Percentiles rank a stretch among this genome's conserved stretches.
These are phyloP conservation scores for Lepeophtheirus salmonis DNA, from an alignment of 1,140 invertebrate species.

Conservation along the genomic window DNA sequence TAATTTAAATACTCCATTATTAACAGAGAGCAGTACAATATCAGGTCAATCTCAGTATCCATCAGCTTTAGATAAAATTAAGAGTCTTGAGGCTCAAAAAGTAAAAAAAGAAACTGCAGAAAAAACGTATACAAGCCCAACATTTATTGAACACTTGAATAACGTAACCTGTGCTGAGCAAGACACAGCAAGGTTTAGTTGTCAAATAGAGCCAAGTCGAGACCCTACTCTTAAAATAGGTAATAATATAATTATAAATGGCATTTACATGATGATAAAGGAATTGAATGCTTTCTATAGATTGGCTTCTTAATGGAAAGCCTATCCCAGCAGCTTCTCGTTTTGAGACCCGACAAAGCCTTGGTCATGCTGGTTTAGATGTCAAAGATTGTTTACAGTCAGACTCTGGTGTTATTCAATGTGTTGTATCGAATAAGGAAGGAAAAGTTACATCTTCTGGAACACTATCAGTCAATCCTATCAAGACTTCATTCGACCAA, in stretches of 20 bases:
- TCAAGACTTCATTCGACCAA: background rate
- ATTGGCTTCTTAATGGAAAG: constrained; percentile 16
- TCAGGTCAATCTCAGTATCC: constrained; percentile 76
- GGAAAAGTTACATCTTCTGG: constrained; percentile 67
- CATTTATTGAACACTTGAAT: constrained; percentile 74
- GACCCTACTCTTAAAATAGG: constrained; percentile 76
- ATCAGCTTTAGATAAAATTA: constrained; percentile 65
- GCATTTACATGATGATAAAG: background rate
- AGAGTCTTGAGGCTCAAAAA: constrained; percentile 59
- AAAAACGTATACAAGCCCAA: constrained; percentile 56
- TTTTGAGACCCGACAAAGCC: constrained; percentile 71
- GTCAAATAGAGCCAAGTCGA: constrained; percentile 74
- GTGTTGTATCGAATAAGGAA: constrained; percentile 60
- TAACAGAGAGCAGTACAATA: background rate
- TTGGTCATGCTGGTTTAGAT: constrained; percentile 77
- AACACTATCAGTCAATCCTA: constrained; percentile 3
- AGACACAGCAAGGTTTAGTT: constrained; percentile 81
- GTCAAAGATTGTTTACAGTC: constrained; percentile 69
- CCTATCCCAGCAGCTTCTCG: constrained; percentile 34
- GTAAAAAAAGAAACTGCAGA: constrained; percentile 40
- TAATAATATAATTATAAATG: constrained; percentile 21
- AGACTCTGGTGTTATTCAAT: constrained; percentile 85
- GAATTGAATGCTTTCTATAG: constrained; percentile 4
- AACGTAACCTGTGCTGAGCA: constrained; percentile 73
- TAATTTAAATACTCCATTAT: background rate